Conservation (phyloP, 2,113 vertebrate genomes). For the Scatophagus argus region DNA sequence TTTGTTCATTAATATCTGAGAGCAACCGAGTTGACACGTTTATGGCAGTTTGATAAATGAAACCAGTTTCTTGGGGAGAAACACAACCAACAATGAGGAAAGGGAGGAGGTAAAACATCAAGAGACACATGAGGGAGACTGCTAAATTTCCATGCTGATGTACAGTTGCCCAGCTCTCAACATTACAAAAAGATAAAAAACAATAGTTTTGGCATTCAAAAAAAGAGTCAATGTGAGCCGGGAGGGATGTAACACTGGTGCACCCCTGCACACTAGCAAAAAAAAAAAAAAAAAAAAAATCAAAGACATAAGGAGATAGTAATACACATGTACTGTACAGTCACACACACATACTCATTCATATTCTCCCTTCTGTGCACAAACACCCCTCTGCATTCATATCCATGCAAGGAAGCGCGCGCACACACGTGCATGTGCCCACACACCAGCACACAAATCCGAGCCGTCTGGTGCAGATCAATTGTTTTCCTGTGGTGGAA, state of each 20-base stretch:
- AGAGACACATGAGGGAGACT: constrained; percentile 70
- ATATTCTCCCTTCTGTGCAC: constrained; percentile 53
- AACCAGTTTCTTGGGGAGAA: constrained; percentile 53
- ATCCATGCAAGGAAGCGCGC: constrained; percentile 38
- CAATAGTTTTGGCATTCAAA: constrained; percentile 75
- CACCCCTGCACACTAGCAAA: no score
- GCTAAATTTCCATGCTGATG: constrained; percentile 70
- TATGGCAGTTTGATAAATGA: constrained; percentile 77
- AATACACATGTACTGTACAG: constrained; percentile 48
- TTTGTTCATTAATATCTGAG: constrained; percentile 76
- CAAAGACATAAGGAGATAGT: constrained; percentile 20
- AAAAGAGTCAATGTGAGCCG: constrained; percentile 82
- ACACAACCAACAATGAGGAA: constrained; percentile 29
- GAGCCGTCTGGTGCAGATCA: constrained; percentile 82
- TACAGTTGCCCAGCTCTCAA: constrained; percentile 70
- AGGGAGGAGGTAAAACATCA: constrained; percentile 61
- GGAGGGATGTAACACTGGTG: constrained; percentile 72
- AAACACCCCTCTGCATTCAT: constrained; percentile 58
- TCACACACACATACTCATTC: constrained; percentile 52
- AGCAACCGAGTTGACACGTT: constrained; percentile 59
- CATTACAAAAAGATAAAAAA: constrained; percentile 71
- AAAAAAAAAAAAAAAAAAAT: no score
- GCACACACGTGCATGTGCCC: constrained; percentile 41
- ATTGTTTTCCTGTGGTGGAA: constrained; percentile 86
- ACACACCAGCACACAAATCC: constrained; percentile 57